Percentiles rank a stretch among this genome's conserved stretches.
These are phyloP conservation scores for Mohoua ochrocephala DNA, from an alignment of 2,113 vertebrate genomes.

Conservation along the genomic window DNA sequence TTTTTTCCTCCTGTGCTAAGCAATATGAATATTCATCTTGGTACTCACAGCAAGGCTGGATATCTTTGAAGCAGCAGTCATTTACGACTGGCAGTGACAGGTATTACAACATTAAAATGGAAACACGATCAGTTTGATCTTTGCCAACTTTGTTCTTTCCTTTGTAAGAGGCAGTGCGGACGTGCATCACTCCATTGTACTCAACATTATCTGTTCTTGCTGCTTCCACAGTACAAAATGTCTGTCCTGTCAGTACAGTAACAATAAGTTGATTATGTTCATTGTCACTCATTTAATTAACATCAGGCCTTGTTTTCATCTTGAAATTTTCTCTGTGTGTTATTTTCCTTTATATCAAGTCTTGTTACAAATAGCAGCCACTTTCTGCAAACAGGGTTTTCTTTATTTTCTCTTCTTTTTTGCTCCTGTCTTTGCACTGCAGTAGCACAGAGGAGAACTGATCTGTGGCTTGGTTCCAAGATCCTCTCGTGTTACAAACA, in stretches of 20 bases:
- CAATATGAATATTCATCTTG: slow-evolving; percentile 48
- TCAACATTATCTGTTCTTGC: not conserved
- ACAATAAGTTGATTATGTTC: not conserved
- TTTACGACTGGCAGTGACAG: slow-evolving; percentile 21
- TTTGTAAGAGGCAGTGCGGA: not conserved
- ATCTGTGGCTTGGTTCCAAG: not conserved
- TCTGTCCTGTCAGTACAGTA: not conserved
- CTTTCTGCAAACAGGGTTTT: not conserved
- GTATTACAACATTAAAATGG: slow-evolving; percentile 39
- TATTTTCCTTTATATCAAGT: not conserved
- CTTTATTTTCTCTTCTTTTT: not conserved
- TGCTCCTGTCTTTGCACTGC: not conserved
- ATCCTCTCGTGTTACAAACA: not conserved
- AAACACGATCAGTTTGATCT: slow-evolving; percentile 43
- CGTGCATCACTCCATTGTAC: not conserved
- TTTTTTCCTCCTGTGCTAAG: not conserved
- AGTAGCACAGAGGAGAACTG: not conserved
- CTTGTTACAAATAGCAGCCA: not conserved
- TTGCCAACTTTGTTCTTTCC: slow-evolving; percentile 48
- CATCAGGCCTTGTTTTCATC: not conserved
- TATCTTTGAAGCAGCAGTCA: slow-evolving; percentile 43
- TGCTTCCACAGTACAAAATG: not conserved
- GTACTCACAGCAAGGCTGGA: not conserved
- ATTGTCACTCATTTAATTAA: not conserved
- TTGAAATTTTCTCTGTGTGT: not conserved